Evolutionary conservation across 1,140 invertebrate species (phyloP).

Genomic region (Orius laevigatus): DNA sequence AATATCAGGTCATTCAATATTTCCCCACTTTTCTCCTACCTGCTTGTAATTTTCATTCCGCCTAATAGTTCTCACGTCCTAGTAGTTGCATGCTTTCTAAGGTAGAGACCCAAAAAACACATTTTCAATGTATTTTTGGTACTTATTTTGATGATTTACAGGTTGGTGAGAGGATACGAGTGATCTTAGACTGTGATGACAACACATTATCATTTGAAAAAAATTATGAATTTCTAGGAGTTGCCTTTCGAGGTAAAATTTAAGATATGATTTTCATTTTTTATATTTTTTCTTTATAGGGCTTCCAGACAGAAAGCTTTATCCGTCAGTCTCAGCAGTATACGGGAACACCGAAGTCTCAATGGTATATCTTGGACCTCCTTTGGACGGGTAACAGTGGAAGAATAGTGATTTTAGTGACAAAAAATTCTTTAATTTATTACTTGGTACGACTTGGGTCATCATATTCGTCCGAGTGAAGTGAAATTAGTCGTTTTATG

Average conservation of each 20-base stretch:
- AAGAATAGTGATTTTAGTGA: background rate
- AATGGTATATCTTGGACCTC: constrained; percentile 94
- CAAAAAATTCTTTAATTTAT: background rate
- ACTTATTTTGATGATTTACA: constrained; percentile 29
- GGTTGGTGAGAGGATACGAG: constrained; percentile 91
- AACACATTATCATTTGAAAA: constrained; percentile 96
- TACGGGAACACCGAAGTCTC: constrained; percentile 99
- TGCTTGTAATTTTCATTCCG: background rate
- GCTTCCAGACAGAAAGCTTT: constrained; percentile 82
- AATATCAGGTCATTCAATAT: constrained; percentile 71
- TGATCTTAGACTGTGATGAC: constrained; percentile 94
- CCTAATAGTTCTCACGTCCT: too few relatives aligned
- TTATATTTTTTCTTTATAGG: constrained; percentile 37
- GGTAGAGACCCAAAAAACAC: too few relatives aligned
- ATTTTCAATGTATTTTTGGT: too few relatives aligned
- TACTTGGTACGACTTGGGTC: background rate
- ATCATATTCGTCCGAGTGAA: background rate
- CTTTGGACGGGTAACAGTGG: constrained; percentile 68
- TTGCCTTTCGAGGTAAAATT: constrained; percentile 78
- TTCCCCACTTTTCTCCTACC: background rate
- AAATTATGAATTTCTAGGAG: constrained; percentile 95
- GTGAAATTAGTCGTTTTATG: too few relatives aligned
- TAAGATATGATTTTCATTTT: background rate
- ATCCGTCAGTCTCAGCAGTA: constrained; percentile 91
- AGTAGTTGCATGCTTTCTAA: too few relatives aligned